These are phyloP conservation scores for Ptychoptera contaminata DNA, from an alignment of 2,888 invertebrate genomes.

Conservation along the genomic window DNA sequence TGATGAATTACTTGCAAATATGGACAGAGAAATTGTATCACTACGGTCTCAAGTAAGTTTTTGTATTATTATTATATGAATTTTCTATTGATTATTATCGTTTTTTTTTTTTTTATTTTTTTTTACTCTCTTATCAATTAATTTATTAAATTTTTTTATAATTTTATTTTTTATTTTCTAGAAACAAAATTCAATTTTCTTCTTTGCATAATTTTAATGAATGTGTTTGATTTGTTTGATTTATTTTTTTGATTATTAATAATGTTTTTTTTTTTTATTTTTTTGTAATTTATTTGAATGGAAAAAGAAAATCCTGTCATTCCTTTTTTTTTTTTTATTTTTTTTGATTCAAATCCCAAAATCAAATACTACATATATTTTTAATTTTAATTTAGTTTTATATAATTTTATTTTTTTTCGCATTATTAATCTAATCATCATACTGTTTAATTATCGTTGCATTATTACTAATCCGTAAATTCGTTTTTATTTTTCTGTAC, in stretches of 20 bases:
- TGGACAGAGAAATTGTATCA: constrained; percentile 87
- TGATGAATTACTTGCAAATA: constrained; percentile 73
- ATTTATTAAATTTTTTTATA: too few species aligned
- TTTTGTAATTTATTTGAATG: constrained; percentile 1
- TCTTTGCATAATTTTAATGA: constrained; percentile 1
- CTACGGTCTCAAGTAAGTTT: constrained; percentile 86
- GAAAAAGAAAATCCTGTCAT: neutral
- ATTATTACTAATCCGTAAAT: neutral
- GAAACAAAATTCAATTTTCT: constrained; percentile 7
- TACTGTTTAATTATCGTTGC: too few species aligned
- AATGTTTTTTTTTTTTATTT: neutral
- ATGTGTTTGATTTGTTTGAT: too few species aligned
- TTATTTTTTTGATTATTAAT: neutral
- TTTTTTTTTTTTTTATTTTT: constrained; percentile 12
- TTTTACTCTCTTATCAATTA: constrained; percentile 7
- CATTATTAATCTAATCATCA: too few species aligned
- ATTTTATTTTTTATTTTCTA: too few species aligned
- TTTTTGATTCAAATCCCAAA: neutral
- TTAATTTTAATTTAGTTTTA: too few species aligned
- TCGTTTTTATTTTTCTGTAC: constrained; percentile 9
- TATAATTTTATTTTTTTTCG: too few species aligned
- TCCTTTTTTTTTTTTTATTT: too few species aligned
- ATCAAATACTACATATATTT: neutral
- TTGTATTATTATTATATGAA: constrained; percentile 12
- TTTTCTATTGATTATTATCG: constrained; percentile 11